Base-by-base conservation (phyloP, 2,888 invertebrate genomes). In the Patella pellucida region DNA sequence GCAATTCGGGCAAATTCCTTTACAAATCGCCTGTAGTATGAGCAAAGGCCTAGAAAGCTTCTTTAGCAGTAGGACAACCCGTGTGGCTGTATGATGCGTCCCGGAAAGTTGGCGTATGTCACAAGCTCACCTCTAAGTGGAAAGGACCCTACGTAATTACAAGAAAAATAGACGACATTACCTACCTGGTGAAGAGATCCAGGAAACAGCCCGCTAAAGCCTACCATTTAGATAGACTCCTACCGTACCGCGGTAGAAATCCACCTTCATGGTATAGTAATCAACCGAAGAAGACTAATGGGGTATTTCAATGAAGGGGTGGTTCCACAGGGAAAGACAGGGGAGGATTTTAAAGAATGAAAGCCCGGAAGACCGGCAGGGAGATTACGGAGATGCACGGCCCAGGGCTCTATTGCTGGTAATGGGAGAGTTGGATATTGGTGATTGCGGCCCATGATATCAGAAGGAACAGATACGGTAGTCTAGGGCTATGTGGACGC, bases 51-150 rank as follows among this genome's bases (percentile, higher is more conserved):
- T 56, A 56, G 16, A 56, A 56, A 56, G 19, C 56, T 56, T 19
- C 56, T 11, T 71, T 68, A 7, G 14, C 3, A 15, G 15, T 9
- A 41, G 77, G 80, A 5, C 78, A 80, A 19, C 9, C 67, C 2
- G 75, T 79, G 1, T 81, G 78, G 79, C 16, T 80, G 23, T 77
- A 78, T 68, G 73, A 79, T 52, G 75, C 78, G 23, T 41, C 68
- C 3, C 50, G 77, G n/a, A 76, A 73, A 71, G 69, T 72, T 16
- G 77, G 79, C 9, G 14, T 78, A n/a, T 71, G 77, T 52, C 52
- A 76, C 3, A 81, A 78, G 67, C 51, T 81, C 7, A 23, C 71
- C 3, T 68, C 72, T n/a, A 73, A 74, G 41, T 79, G 76, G 78
- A 78, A 78, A 31, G 76, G 78, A 7, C 76, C 76, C 19, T 80